Evolutionary conservation across 1,140 invertebrate genomes (phyloP).

Genomic region (Bradysia coprophila): DNA sequence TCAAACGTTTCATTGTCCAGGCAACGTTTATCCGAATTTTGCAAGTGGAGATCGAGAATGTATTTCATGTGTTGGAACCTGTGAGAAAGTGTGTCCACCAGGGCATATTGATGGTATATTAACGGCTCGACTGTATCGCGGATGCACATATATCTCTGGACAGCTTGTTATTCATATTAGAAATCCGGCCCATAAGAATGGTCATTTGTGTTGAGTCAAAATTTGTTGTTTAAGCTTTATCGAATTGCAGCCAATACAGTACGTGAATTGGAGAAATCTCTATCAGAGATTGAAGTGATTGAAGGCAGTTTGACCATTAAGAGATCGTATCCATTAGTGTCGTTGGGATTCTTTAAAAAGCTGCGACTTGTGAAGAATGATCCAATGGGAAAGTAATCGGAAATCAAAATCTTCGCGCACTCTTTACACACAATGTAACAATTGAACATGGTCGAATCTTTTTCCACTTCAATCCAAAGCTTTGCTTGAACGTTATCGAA

Average conservation of each 20-base stretch:
- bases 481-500: slow-evolving; percentile 67
- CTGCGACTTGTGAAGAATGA: slow-evolving; percentile 48
- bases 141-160: slow-evolving; percentile 70
- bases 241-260: slow-evolving; percentile 42
- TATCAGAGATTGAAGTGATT: slow-evolving; percentile 64
- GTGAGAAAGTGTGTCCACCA: slow-evolving; percentile 47
- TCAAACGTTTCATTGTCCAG: no score
- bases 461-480: slow-evolving; percentile 87
- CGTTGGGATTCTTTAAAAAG: slow-evolving; percentile 74
- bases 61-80: slow-evolving; percentile 30
- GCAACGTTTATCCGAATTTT: slow-evolving; percentile 34
- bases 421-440: slow-evolving; percentile 47
- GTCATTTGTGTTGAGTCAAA: no score
- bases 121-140: slow-evolving; percentile 50
- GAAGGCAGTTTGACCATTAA: slow-evolving; percentile 60
- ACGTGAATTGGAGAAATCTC: slow-evolving; percentile 52
- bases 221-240: no score
- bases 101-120: slow-evolving; percentile 53
- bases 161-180: slow-evolving; percentile 68
- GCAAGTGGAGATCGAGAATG: slow-evolving; percentile 22
- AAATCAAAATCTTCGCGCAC: slow-evolving; percentile 79
- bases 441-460: slow-evolving; percentile 50
- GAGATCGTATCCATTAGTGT: slow-evolving; percentile 61
- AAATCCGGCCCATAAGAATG: slow-evolving; percentile 32
- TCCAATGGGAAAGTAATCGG: slow-evolving; percentile 48